Evolutionary conservation across 2,888 invertebrate species (phyloP).

Genomic region (Agrochola litura): DNA sequence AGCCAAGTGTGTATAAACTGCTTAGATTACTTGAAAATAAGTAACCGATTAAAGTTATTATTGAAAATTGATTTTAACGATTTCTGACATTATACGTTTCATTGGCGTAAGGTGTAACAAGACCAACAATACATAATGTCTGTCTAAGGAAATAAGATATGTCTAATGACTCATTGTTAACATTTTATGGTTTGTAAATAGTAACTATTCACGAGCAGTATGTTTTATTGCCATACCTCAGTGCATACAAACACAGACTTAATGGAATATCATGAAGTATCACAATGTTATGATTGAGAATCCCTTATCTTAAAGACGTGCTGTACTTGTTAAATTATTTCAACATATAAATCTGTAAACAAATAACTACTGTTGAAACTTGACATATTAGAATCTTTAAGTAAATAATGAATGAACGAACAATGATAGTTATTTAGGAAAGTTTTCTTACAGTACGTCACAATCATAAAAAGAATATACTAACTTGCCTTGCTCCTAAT

Average conservation of each 20-base stretch:
- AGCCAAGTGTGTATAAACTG: too few species aligned
- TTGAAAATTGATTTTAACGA: neutral
- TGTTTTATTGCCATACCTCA: constrained; percentile 21
- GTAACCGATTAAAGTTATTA: neutral
- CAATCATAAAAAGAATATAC: neutral
- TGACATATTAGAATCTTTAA: constrained; percentile 20
- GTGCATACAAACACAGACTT: constrained; percentile 3
- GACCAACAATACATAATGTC: neutral
- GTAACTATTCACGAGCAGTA: constrained; percentile 13
- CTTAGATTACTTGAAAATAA: neutral
- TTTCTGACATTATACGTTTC: neutral
- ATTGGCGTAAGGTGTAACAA: neutral
- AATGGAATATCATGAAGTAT: constrained; percentile 13
- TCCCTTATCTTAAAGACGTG: constrained; percentile 40
- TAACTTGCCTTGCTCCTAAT: neutral
- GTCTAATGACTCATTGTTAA: constrained; percentile 25
- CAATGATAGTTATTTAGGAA: constrained; percentile 18
- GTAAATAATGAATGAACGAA: constrained; percentile 31
- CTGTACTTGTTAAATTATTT: constrained; percentile 25
- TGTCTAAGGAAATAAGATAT: constrained; percentile 28
- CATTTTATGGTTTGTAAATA: constrained; percentile 8
- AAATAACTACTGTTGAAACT: constrained; percentile 28
- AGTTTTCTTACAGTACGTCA: constrained; percentile 29
- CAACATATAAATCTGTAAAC: constrained; percentile 39
- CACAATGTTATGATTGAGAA: constrained; percentile 23